Percentiles rank a stretch among this genome's conserved stretches.
These are phyloP conservation scores for Cyprinodon brontotheroides DNA, from an alignment of 2,113 vertebrate genomes.

Conservation along the genomic window DNA sequence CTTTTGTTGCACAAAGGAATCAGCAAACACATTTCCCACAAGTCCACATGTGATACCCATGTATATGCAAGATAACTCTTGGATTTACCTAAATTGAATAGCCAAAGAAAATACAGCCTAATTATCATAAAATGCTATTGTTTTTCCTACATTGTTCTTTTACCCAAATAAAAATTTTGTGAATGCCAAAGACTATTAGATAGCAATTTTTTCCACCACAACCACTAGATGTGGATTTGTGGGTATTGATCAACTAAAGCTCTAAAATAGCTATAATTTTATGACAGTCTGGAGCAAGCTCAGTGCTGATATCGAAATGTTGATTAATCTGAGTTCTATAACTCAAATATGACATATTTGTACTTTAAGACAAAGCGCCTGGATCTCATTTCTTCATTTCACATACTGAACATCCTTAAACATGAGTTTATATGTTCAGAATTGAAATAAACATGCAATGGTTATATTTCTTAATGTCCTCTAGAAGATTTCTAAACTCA, in stretches of 20 bases:
- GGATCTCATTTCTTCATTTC: not conserved
- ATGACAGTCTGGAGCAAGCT: not conserved
- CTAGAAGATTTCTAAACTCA: not conserved
- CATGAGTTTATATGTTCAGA: not conserved
- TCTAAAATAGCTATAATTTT: not conserved
- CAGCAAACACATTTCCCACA: too few relatives aligned
- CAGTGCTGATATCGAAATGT: not conserved
- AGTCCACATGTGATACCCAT: too few relatives aligned
- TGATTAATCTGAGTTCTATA: too few relatives aligned
- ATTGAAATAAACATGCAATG: too few relatives aligned
- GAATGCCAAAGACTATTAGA: not conserved
- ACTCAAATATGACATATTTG: too few relatives aligned
- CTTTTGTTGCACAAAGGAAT: not conserved
- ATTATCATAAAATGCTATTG: not conserved
- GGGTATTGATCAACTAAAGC: not conserved
- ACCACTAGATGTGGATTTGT: not conserved
- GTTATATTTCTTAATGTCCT: too few relatives aligned
- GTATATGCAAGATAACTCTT: not conserved
- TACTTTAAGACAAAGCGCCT: too few relatives aligned
- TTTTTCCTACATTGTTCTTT: not conserved
- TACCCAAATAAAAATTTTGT: not conserved
- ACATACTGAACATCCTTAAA: not conserved
- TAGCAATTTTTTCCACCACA: not conserved
- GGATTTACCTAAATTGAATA: constrained; percentile 8
- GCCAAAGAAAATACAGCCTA: not conserved